Conservation (phyloP, 2,888 invertebrate species). For the Nymphalis c-album region DNA sequence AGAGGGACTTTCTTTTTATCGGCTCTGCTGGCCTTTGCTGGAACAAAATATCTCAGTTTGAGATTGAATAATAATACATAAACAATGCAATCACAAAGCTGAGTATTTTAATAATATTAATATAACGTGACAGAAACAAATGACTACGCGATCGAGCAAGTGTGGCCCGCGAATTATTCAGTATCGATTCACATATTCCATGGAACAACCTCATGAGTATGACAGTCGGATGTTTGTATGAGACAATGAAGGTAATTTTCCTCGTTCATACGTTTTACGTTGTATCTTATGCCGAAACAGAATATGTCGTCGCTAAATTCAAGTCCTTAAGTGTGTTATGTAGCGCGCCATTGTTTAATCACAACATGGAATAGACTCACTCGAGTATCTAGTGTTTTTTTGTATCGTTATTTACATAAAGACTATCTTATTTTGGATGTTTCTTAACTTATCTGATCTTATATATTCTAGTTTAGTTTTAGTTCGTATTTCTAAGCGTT, state of each 20-base stretch:
- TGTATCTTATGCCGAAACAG: slow-evolving; percentile 24
- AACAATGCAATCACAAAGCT: slow-evolving; percentile 16
- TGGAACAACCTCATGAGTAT: slow-evolving; percentile 40
- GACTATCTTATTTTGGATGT: background rate
- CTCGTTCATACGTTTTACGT: slow-evolving; percentile 37
- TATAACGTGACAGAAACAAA: slow-evolving; percentile 25
- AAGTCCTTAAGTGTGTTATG: background rate
- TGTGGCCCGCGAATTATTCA: slow-evolving; percentile 31
- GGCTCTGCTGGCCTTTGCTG: slow-evolving; percentile 57
- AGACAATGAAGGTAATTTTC: slow-evolving; percentile 46
- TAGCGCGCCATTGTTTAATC: background rate
- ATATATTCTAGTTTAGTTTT: too few relatives aligned
- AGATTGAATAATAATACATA: background rate
- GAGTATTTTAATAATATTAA: slow-evolving; percentile 20
- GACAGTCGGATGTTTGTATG: slow-evolving; percentile 32
- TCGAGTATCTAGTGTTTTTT: background rate
- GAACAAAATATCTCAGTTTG: slow-evolving; percentile 31
- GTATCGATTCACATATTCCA: slow-evolving; percentile 37
- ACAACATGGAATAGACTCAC: background rate
- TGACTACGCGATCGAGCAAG: slow-evolving; percentile 32
- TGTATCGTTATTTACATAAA: background rate
- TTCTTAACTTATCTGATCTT: too few relatives aligned
- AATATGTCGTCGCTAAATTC: slow-evolving; percentile 25
- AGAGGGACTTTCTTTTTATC: slow-evolving; percentile 51
- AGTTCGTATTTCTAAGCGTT: too few relatives aligned